phyloP scores from a whole-genome alignment of 2,113 vertebrate genomes.

The Sylvietta virens region DNA sequence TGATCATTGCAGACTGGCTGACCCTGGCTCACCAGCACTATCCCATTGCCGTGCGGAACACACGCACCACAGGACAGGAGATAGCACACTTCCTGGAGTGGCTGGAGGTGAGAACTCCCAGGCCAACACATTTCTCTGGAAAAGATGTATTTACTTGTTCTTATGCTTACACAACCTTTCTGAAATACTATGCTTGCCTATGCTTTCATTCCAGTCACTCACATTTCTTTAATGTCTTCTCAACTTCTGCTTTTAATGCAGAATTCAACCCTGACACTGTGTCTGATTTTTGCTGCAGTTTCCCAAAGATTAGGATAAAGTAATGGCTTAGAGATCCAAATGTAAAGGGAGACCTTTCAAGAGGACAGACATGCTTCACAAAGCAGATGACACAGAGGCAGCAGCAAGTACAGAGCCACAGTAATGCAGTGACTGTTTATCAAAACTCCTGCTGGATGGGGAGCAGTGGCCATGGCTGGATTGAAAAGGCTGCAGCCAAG shows the following conservation, averaged over 20 bases:
- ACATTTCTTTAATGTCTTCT: neutral
- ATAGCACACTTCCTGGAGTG: conserved; percentile 82
- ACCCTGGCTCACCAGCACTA: conserved; percentile 83
- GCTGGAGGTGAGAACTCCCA: conserved; percentile 79
- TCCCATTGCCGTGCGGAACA: conserved; percentile 79
- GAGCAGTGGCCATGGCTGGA: neutral
- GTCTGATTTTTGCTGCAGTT: neutral
- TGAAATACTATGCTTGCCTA: neutral
- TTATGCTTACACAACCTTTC: neutral
- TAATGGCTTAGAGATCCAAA: neutral
- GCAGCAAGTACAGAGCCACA: neutral
- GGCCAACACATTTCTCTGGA: neutral
- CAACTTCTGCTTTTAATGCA: neutral
- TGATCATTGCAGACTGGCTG: conserved; percentile 87
- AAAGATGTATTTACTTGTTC: neutral
- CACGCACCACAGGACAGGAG: conserved; percentile 82
- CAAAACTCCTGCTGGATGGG: neutral
- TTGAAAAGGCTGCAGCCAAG: neutral
- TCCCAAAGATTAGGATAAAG: neutral
- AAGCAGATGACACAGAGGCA: neutral
- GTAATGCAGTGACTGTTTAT: neutral
- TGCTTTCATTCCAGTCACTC: neutral
- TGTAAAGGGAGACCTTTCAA: neutral
- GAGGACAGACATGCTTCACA: neutral
- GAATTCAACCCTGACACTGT: neutral